Conservation (phyloP, 2,888 invertebrate genomes). For the Uropetala carovei region DNA sequence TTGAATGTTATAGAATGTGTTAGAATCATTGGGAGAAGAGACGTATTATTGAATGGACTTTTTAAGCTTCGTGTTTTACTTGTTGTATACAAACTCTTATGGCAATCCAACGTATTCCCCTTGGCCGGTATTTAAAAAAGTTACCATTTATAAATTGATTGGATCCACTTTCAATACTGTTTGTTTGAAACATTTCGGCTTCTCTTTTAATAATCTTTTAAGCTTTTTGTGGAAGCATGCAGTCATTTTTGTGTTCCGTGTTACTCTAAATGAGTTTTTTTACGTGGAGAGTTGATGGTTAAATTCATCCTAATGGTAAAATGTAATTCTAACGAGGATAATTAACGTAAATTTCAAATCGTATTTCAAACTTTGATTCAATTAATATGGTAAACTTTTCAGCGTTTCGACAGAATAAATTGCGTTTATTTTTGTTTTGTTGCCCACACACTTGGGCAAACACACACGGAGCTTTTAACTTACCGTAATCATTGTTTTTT, state of each 20-base stretch:
- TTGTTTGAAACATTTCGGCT: slow-evolving; percentile 33
- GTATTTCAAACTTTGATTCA: neutral
- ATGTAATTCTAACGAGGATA: no score
- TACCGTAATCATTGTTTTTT: slow-evolving; percentile 23
- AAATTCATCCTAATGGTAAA: neutral
- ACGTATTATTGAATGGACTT: slow-evolving; percentile 38
- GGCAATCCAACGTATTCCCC: slow-evolving; percentile 26
- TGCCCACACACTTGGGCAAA: slow-evolving; percentile 62
- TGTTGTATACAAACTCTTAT: slow-evolving; percentile 46
- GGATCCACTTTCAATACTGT: slow-evolving; percentile 17
- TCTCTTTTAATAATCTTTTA: slow-evolving; percentile 43
- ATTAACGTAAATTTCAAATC: no score
- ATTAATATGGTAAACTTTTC: neutral
- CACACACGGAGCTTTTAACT: slow-evolving; percentile 54
- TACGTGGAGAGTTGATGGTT: neutral
- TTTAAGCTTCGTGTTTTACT: slow-evolving; percentile 54
- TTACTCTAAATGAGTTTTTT: neutral
- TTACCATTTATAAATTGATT: slow-evolving; percentile 24
- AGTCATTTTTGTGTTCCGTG: slow-evolving; percentile 47
- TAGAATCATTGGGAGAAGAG: slow-evolving; percentile 47
- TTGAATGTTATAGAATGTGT: slow-evolving; percentile 61
- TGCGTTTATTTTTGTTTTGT: neutral
- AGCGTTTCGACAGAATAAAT: neutral
- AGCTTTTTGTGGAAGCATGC: slow-evolving; percentile 58
- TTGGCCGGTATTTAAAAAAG: slow-evolving; percentile 29